These are phyloP conservation scores for Lamprotornis superbus DNA, from an alignment of 2,113 vertebrate genomes.

Conservation along the genomic window DNA sequence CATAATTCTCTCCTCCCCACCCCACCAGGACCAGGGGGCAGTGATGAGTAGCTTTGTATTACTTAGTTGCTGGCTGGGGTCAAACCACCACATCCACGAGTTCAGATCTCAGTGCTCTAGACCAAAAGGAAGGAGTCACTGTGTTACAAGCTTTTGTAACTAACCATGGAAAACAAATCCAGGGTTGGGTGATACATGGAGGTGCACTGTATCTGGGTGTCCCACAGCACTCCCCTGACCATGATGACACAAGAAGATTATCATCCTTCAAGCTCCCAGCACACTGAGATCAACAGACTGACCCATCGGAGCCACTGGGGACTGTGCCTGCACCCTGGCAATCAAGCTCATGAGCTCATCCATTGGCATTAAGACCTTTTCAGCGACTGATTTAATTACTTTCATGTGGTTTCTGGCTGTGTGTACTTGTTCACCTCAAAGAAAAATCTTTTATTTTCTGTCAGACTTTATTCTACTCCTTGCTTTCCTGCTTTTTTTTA, in stretches of 20 bases:
- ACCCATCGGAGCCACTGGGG: not conserved
- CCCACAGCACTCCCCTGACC: not conserved
- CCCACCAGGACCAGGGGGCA: accelerated
- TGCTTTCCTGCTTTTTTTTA: not conserved
- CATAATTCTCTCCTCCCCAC: not conserved
- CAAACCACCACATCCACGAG: accelerated
- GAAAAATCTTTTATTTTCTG: not conserved
- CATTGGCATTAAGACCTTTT: not conserved
- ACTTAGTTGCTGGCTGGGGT: not conserved
- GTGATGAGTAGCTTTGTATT: accelerated
- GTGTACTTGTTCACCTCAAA: not conserved
- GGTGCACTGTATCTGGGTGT: accelerated
- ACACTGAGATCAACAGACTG: not conserved
- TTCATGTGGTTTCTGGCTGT: not conserved
- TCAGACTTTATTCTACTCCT: not conserved
- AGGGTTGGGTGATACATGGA: not conserved
- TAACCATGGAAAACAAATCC: not conserved
- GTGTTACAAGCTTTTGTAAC: not conserved
- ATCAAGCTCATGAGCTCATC: not conserved
- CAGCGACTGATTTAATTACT: not conserved
- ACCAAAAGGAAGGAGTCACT: not conserved
- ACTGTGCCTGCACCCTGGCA: not conserved
- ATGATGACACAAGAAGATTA: not conserved
- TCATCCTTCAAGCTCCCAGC: not conserved
- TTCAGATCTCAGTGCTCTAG: not conserved